These are phyloP conservation scores for Campodea augens DNA, from an alignment of 1,140 invertebrate species.

Conservation along the genomic window DNA sequence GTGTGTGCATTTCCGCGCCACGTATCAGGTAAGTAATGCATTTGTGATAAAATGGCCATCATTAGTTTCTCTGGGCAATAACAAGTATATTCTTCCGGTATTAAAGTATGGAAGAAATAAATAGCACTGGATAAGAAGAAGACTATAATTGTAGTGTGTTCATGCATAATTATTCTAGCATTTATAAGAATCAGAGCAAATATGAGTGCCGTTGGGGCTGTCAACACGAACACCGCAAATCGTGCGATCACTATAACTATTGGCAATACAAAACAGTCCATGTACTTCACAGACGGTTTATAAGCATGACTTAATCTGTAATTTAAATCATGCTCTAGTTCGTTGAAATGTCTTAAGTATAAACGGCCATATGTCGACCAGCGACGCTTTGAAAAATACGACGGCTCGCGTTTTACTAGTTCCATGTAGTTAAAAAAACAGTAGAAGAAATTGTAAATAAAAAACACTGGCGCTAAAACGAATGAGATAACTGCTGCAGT, in stretches of 20 bases:
- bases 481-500: slow-evolving; percentile 69
- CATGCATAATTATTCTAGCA: too few species aligned
- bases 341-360: slow-evolving; percentile 92
- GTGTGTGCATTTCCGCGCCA: slow-evolving; percentile 88
- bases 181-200: too few species aligned
- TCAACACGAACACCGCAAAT: too few species aligned
- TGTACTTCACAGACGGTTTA: slow-evolving; percentile 72
- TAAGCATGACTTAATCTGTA: slow-evolving; percentile 79
- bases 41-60: slow-evolving; percentile 72
- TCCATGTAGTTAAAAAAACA: slow-evolving; percentile 89
- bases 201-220: too few species aligned
- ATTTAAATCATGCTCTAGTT: slow-evolving; percentile 89
- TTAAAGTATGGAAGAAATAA: slow-evolving; percentile 43
- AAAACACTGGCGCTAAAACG: slow-evolving; percentile 65
- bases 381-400: slow-evolving; percentile 60
- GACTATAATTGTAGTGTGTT: too few species aligned
- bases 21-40: slow-evolving; percentile 83
- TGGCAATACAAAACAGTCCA: slow-evolving; percentile 72
- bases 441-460: slow-evolving; percentile 87
- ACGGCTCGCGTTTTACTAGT: slow-evolving; percentile 76
- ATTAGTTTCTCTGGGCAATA: slow-evolving; percentile 78
- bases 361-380: slow-evolving; percentile 81
- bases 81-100: slow-evolving; percentile 54
- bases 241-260: too few species aligned
- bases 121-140: too few species aligned